Conservation (phyloP, 2,888 invertebrate species). For the Alloplasta piceator region DNA sequence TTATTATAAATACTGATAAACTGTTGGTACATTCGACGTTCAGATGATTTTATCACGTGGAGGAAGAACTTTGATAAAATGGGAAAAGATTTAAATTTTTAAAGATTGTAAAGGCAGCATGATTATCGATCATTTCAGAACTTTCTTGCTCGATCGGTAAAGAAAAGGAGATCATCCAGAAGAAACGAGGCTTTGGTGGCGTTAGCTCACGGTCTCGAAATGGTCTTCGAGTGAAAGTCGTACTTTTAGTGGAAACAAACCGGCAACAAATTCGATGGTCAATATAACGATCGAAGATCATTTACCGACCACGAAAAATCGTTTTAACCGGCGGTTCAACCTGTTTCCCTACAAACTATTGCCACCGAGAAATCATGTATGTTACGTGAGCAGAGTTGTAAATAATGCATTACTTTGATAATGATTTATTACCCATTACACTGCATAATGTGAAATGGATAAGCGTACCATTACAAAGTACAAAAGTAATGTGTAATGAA, state of each 20-base stretch:
- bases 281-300: constrained; percentile 16
- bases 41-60: too few relatives aligned
- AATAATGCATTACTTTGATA: too few relatives aligned
- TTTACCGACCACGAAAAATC: constrained; percentile 19
- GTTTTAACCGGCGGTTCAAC: background rate
- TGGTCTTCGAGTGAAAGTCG: background rate
- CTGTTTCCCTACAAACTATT: background rate
- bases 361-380: background rate
- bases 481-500: too few relatives aligned
- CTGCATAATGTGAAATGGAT: too few relatives aligned
- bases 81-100: background rate
- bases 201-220: constrained; percentile 22
- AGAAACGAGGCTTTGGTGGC: constrained; percentile 19
- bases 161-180: background rate
- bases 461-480: too few relatives aligned
- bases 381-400: background rate
- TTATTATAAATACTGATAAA: too few relatives aligned
- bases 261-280: background rate
- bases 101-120: background rate
- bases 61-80: background rate
- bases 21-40: too few relatives aligned
- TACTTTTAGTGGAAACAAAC: constrained; percentile 8
- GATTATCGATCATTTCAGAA: constrained; percentile 1
- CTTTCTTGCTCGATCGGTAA: constrained; percentile 28
- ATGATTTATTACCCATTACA: too few relatives aligned